Evolutionary conservation across 2,797 vertebrate genomes (phyloP), one percentile per base, ranked within the genome.

Genomic region (Harpagifer antarcticus): DNA sequence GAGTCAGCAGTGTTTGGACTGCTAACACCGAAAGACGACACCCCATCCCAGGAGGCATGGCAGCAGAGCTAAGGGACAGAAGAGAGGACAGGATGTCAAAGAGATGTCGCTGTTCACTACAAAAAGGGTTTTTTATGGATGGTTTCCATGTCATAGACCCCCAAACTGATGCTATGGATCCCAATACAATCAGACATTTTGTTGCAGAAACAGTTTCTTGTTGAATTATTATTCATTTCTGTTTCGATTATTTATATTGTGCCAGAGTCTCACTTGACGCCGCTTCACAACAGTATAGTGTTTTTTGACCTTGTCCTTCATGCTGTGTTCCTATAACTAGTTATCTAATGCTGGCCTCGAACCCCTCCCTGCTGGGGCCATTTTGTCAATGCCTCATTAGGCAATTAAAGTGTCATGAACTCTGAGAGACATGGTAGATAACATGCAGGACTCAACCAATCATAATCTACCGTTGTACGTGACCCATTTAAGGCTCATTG

Each of bases 31-130:
- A 85, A 61, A 83, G 61, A 88, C 63, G 61, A 90, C 57, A 79
- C 85, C 92, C 91, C 37, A 84, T 94, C 95, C 95, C 95, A 88
- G 95, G 93, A 94, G 94, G 95, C 96, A 97, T 97, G 93, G 94
- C 92, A 91, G 95, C 93, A 89, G 91, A 94, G 95, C 97, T 97
- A 91, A 43, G 82, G 89, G 20, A 84, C 14, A 69, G 58, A 62
- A 23, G 7, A 85, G n/a, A 44, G 3, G 9, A 44, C 49, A 68
- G 19, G 27, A 11, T 17, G 62, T 90, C 54, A 23, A 27, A 80
- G 81, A 17, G 15, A 72, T 42, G 5, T 49, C 48, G 48, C 2
- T 12, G n/a, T 33, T 33, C 23, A 68, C 23, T 44, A 5, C 3
- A 37, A 55, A 3, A 50, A 7, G 33, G 3, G 4, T 14, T 5